Base-by-base conservation (phyloP, 1,140 invertebrate species). In the Pollicipes pollicipes region DNA sequence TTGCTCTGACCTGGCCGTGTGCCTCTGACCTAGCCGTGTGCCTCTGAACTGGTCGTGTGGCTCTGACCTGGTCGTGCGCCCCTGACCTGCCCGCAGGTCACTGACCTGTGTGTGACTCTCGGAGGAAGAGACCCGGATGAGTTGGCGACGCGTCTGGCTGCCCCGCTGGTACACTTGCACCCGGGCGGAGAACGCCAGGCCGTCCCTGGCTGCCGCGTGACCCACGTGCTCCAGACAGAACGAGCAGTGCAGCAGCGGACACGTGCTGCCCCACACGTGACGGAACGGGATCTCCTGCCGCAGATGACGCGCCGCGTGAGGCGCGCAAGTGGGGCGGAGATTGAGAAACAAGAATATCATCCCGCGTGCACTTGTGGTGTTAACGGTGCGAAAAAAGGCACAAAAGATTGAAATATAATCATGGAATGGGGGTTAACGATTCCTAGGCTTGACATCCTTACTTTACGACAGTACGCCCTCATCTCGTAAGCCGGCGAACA, bases 191-290 rank as follows among this genome's bases (percentile, higher is more conserved):
- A 66, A 66, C 17, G 64, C n/a, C n/a, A 66, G 27, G 13, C 64
- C 27, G n/a, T 66, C 64, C 8, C 64, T 27, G 10, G 27, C 28
- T 10, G 27, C 64, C 27, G n/a, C 64, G n/a, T 29, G 64, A 8
- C 27, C n/a, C 64, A 28, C 27, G 27, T 85, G 81, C 74, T 95
- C 90, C 72, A 96, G 78, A 3, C 86, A 87, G 78, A 96, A 96
- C 70, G 89, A 90, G 78, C 91, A 95, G 78, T 93, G 90, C 30
- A 93, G 81, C 68, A 90, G 88, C 76, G 89, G 91, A 78, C 91
- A 90, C 75, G 87, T 88, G 24, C 88, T 88, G 75, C 88, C 89
- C 90, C 94, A 94, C 28, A 96, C 85, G 77, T 94, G 91, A 68
- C 85, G 84, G 80, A 95, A 96, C 32, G 90, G 88, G 73, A 97